These are phyloP conservation scores for Drosophila flavopinicola DNA, from an alignment of 2,888 invertebrate species.

Conservation along the genomic window DNA sequence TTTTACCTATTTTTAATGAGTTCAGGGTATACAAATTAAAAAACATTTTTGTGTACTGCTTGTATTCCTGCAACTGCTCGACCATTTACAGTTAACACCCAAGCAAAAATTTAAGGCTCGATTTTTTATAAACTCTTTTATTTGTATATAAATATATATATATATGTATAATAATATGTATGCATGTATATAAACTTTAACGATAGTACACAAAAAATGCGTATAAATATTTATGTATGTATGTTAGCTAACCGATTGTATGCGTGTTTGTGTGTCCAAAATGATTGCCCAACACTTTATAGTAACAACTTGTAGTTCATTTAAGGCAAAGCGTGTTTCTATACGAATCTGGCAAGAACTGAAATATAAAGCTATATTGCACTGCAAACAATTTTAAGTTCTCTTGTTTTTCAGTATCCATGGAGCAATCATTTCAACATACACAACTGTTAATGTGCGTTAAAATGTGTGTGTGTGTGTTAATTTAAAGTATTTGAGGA, in stretches of 20 bases:
- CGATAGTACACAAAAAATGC: slow-evolving; percentile 60
- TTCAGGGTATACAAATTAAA: too few relatives aligned
- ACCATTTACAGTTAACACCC: too few relatives aligned
- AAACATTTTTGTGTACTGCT: too few relatives aligned
- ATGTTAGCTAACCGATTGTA: slow-evolving; percentile 7
- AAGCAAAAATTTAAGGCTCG: slow-evolving; percentile 18
- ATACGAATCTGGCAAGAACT: slow-evolving; percentile 14
- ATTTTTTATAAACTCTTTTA: slow-evolving; percentile 29
- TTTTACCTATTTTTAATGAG: too few relatives aligned
- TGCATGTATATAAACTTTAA: slow-evolving; percentile 43
- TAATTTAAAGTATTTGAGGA: slow-evolving; percentile 35
- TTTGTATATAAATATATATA: slow-evolving; percentile 25
- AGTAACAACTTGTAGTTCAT: not conserved
- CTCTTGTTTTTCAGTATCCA: not conserved
- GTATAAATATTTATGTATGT: slow-evolving; percentile 46
- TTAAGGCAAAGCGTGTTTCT: not conserved
- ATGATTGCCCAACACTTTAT: slow-evolving; percentile 11
- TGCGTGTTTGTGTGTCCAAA: slow-evolving; percentile 9
- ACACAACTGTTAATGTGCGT: slow-evolving; percentile 20
- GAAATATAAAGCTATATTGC: not conserved
- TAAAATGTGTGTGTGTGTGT: slow-evolving; percentile 10
- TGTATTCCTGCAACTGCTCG: too few relatives aligned
- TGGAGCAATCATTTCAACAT: not conserved
- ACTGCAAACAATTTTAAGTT: not conserved
- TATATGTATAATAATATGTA: not conserved